These are phyloP conservation scores for Agrilus planipennis DNA, from an alignment of 1,140 invertebrate genomes.

Conservation along the genomic window DNA sequence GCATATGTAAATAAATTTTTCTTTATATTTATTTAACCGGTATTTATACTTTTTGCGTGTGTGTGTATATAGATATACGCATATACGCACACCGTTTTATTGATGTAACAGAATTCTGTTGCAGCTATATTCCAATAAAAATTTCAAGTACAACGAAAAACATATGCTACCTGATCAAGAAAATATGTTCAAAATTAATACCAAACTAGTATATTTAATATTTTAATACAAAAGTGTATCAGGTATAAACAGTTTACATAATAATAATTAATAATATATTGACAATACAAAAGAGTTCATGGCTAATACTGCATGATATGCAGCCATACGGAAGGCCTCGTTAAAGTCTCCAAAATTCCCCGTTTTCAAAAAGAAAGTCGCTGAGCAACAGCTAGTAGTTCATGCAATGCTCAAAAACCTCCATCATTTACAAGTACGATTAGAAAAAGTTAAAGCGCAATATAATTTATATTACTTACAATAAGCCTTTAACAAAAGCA, in stretches of 20 bases:
- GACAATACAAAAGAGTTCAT: conserved; percentile 17
- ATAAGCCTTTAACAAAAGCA: neutral
- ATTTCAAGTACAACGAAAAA: neutral
- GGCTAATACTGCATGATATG: conserved; percentile 27
- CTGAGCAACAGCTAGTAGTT: conserved; percentile 1
- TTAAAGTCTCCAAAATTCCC: conserved; percentile 27
- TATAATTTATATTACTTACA: conserved; percentile 7
- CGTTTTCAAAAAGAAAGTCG: conserved; percentile 6
- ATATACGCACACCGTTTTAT: too few species aligned
- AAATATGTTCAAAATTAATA: conserved; percentile 1
- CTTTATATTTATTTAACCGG: too few species aligned
- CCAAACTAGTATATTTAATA: conserved; percentile 16
- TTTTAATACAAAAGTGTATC: conserved; percentile 29
- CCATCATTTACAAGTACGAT: conserved; percentile 11
- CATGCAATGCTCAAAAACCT: conserved; percentile 4
- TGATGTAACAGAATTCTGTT: too few species aligned
- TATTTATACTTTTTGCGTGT: too few species aligned
- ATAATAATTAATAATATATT: conserved; percentile 25
- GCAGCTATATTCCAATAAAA: too few species aligned
- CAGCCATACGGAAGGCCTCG: conserved; percentile 29
- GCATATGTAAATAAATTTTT: too few species aligned
- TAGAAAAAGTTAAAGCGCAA: conserved; percentile 7
- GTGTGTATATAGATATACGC: too few species aligned
- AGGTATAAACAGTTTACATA: conserved; percentile 25
- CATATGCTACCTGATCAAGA: neutral